These are phyloP conservation scores for Zoroaster sp. DNA, from an alignment of 53 echinoderm and acorn worm genomes.

Conservation along the genomic window DNA sequence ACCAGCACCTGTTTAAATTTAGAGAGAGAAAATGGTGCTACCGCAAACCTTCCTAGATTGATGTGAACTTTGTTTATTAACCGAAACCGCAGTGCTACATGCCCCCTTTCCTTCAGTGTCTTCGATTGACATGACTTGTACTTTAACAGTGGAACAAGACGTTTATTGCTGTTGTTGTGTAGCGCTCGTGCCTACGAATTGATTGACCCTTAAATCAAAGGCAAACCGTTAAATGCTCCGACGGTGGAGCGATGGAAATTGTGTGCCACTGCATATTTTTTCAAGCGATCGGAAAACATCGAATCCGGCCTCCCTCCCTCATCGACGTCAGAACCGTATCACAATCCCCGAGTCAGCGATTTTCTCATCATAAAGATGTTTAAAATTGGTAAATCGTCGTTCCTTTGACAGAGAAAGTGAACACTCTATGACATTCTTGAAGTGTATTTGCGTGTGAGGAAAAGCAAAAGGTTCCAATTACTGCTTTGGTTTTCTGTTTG, in stretches of 20 bases:
- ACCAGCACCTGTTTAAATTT: too few species aligned
- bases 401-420: not conserved
- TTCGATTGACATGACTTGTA: not conserved
- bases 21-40: too few species aligned
- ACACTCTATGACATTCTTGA: not conserved
- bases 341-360: not conserved
- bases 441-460: not conserved
- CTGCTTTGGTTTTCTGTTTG: not conserved
- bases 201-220: not conserved
- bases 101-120: too few species aligned
- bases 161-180: not conserved
- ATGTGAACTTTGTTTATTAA: too few species aligned
- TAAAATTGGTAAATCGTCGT: not conserved
- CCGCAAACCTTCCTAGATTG: too few species aligned
- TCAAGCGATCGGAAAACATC: not conserved
- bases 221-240: not conserved
- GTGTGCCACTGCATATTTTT: slow-evolving; percentile 10
- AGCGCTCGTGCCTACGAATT: slow-evolving; percentile 3
- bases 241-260: not conserved
- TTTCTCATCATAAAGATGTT: not conserved
- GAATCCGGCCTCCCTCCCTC: not conserved
- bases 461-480: not conserved
- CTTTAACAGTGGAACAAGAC: not conserved
- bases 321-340: not conserved
- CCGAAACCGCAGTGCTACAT: too few species aligned